Evolutionary conservation across 1,140 invertebrate genomes (phyloP).

Genomic region (Phortica variegata): DNA sequence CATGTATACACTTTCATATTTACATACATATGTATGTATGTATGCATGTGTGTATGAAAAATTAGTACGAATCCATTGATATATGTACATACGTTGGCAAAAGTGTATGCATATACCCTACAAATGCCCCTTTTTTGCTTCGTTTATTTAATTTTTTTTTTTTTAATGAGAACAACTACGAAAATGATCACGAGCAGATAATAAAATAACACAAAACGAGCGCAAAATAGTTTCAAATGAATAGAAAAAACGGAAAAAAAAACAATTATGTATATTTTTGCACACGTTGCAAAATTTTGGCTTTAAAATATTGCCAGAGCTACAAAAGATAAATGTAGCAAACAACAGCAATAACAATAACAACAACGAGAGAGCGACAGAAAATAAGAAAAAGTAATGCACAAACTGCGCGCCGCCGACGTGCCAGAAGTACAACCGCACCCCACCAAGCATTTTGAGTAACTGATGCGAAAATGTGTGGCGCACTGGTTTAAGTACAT

Average conservation of each 20-base stretch:
- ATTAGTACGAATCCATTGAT: no score
- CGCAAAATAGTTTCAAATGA: not conserved
- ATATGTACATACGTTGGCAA: no score
- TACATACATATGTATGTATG: conserved; percentile 12
- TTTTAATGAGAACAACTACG: conserved; percentile 3
- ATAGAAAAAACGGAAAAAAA: conserved; percentile 5
- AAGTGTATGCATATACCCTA: no score
- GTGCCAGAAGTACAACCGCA: conserved; percentile 29
- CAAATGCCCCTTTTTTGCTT: no score
- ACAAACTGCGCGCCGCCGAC: conserved; percentile 2
- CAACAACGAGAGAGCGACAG: not conserved
- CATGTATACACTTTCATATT: not conserved
- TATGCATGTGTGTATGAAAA: conserved; percentile 40
- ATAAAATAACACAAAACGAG: not conserved
- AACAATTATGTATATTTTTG: conserved; percentile 18
- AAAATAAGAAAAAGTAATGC: conserved; percentile 1
- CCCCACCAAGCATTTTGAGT: conserved; percentile 43
- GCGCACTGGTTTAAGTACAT: conserved; percentile 29
- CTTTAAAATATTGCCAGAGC: not conserved
- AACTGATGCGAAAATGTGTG: conserved; percentile 28
- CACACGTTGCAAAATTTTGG: conserved; percentile 18
- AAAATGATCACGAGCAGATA: not conserved
- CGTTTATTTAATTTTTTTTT: no score
- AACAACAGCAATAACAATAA: conserved; percentile 3
- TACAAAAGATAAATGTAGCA: not conserved